Conservation (phyloP, 2,888 invertebrate species). For the Sipunculus nudus region DNA sequence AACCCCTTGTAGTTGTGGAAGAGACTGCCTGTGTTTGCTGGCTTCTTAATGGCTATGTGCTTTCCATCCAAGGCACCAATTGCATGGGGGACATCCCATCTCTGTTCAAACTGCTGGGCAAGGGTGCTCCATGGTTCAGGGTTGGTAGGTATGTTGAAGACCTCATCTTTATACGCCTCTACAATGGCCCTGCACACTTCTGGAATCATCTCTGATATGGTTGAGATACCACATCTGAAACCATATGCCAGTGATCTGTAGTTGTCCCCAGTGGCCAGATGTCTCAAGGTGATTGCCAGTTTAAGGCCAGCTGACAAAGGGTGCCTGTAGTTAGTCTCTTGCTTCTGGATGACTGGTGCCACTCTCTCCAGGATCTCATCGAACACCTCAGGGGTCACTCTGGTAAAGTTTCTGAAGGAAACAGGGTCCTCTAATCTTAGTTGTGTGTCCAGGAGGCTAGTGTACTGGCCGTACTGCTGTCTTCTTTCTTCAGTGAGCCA, state of each 20-base stretch:
- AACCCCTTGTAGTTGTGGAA: conserved; percentile 29
- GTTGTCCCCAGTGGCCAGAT: too few relatives aligned
- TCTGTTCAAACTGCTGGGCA: neutral
- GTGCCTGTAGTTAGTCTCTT: neutral
- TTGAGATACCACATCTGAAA: neutral
- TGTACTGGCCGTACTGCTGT: too few relatives aligned
- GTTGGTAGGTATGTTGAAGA: neutral
- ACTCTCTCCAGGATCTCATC: neutral
- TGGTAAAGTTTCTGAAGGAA: neutral
- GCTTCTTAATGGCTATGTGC: too few relatives aligned
- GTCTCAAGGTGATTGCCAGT: too few relatives aligned
- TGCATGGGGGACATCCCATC: neutral
- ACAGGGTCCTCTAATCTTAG: neutral
- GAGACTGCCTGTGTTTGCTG: too few relatives aligned
- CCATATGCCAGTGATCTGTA: too few relatives aligned
- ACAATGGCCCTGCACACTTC: neutral
- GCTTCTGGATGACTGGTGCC: too few relatives aligned
- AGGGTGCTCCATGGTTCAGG: neutral
- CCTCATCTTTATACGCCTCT: neutral
- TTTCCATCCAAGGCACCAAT: neutral
- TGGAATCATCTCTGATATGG: neutral
- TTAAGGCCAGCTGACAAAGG: neutral
- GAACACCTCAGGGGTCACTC: too few relatives aligned
- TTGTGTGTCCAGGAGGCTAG: neutral
- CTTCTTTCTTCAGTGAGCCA: too few relatives aligned